Evolutionary conservation across 2,113 vertebrate genomes (phyloP).

Genomic region (Neolamprologus modestus): DNA sequence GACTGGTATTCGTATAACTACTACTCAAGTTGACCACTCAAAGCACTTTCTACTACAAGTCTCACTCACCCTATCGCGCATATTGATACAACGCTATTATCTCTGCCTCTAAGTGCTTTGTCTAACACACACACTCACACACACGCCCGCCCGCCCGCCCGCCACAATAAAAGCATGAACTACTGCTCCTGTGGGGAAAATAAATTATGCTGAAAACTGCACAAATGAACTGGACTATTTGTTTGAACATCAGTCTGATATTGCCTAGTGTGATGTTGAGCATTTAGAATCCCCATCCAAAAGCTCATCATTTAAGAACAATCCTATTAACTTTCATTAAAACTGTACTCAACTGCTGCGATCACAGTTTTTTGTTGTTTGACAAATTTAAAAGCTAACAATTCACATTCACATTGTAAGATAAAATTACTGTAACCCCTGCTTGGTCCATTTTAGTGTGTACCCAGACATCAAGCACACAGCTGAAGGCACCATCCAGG

Average conservation of each 20-base stretch:
- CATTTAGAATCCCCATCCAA: background rate
- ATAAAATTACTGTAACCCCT: background rate
- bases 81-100: background rate
- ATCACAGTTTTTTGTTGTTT: background rate
- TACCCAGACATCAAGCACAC: background rate
- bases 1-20: background rate
- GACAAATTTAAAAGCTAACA: background rate
- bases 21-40: background rate
- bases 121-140: background rate
- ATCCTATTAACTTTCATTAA: background rate
- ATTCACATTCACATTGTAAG: background rate
- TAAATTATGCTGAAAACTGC: background rate
- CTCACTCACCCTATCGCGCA: background rate
- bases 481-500: background rate
- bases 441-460: background rate
- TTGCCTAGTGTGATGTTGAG: background rate
- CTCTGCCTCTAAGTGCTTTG: background rate
- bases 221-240: background rate
- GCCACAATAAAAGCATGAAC: background rate
- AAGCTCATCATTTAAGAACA: background rate
- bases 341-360: background rate
- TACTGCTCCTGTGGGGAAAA: background rate
- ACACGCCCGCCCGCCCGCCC: rapidly evolving
- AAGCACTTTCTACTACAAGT: background rate
- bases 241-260: background rate